Conservation (phyloP, 2,113 vertebrate species). For the Xiphophorus maculatus region DNA sequence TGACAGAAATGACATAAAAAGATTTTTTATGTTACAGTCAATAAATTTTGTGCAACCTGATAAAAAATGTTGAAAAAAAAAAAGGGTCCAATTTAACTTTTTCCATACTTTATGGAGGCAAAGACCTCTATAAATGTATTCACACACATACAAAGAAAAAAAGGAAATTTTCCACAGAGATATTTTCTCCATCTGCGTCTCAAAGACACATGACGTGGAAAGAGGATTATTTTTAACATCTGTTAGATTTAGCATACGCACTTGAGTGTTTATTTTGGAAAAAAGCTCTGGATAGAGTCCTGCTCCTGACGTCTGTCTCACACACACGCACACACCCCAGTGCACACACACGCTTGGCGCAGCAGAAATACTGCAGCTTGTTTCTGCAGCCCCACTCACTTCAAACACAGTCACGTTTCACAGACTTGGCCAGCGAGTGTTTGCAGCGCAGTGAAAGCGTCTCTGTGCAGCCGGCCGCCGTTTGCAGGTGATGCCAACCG, state of each 20-base stretch:
- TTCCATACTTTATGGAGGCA: too few species aligned
- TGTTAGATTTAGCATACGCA: background rate
- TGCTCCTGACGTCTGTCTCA: background rate
- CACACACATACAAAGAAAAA: background rate
- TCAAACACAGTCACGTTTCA: slow-evolving; percentile 17
- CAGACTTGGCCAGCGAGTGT: slow-evolving; percentile 3
- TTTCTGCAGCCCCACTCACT: slow-evolving; percentile 2
- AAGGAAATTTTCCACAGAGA: background rate
- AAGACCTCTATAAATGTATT: background rate
- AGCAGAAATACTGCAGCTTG: background rate
- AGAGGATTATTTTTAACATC: background rate
- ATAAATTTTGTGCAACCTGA: background rate
- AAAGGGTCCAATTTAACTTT: too few species aligned
- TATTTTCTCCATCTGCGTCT: background rate
- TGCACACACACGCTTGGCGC: background rate
- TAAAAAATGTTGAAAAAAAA: too few species aligned
- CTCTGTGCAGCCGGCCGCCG: slow-evolving; percentile 22
- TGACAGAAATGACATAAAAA: too few species aligned
- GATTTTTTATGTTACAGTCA: background rate
- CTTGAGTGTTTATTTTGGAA: background rate
- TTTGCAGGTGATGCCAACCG: slow-evolving; percentile 45
- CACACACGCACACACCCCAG: too few species aligned
- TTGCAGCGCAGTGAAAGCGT: slow-evolving; percentile 38
- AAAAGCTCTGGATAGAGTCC: background rate
- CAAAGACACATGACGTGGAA: background rate